These are phyloP conservation scores for Phyllostomus discolor DNA, from an alignment of 2,113 vertebrate species.

Conservation along the genomic window DNA sequence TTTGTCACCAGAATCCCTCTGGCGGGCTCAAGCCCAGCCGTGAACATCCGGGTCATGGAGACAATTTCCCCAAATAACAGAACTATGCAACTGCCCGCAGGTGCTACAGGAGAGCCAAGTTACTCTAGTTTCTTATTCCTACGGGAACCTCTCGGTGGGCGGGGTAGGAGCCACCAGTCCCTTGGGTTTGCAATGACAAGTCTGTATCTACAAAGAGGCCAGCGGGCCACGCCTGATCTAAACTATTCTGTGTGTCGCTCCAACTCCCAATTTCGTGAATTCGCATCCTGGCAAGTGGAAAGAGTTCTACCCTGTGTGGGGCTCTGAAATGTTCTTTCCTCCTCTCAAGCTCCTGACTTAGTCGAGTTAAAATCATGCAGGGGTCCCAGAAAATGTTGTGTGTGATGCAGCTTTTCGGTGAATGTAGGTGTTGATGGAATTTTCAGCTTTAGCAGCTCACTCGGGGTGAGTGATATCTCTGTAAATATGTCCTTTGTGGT, in stretches of 20 bases:
- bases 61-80: conserved; percentile 27
- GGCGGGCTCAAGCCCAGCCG: not conserved
- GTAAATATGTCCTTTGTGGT: conserved; percentile 82
- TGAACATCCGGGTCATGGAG: not conserved
- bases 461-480: conserved; percentile 75
- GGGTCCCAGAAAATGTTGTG: conserved; percentile 86
- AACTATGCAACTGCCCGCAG: conserved; percentile 29
- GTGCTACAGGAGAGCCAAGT: not conserved
- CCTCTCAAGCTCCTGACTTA: conserved; percentile 17
- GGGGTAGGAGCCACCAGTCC: not conserved
- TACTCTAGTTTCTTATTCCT: not conserved
- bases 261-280: conserved; percentile 26
- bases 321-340: conserved; percentile 41
- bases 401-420: conserved; percentile 83
- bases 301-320: not conserved
- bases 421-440: conserved; percentile 80
- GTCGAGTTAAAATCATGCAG: conserved; percentile 50
- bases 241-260: conserved; percentile 18
- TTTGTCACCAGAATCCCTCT: not conserved
- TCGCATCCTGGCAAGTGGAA: not conserved
- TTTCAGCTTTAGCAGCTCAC: conserved; percentile 80
- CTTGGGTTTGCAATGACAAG: not conserved
- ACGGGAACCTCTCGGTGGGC: not conserved
- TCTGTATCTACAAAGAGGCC: conserved; percentile 22
- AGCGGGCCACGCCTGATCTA: conserved; percentile 27